Percentiles rank a stretch among this genome's conserved stretches.
These are phyloP conservation scores for Lepidurus couesii DNA, from an alignment of 1,140 invertebrate genomes.

Conservation along the genomic window DNA sequence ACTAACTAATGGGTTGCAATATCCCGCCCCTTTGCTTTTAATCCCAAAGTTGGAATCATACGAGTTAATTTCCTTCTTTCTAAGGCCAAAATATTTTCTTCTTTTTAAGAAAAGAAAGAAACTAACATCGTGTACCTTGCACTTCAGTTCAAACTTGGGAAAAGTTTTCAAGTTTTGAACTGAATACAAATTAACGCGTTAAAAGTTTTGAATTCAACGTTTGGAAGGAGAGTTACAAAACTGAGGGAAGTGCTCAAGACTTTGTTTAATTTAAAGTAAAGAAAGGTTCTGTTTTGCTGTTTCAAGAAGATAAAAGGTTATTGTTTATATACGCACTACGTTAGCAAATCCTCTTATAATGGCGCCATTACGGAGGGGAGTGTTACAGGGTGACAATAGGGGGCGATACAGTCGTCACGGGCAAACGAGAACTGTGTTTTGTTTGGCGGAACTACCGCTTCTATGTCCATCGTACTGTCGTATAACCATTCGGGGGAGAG, in stretches of 20 bases:
- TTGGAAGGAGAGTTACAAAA: too few species aligned
- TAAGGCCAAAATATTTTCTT: too few species aligned
- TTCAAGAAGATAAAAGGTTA: background rate
- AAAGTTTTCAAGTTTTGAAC: too few species aligned
- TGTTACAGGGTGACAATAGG: background rate
- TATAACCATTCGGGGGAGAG: background rate
- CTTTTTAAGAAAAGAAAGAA: too few species aligned
- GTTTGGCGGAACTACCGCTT: background rate
- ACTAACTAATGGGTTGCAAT: background rate
- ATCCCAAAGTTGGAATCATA: background rate
- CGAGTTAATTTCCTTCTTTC: background rate
- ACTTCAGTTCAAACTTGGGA: too few species aligned
- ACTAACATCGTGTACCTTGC: too few species aligned
- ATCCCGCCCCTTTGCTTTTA: background rate
- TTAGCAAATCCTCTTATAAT: background rate
- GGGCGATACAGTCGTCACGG: background rate
- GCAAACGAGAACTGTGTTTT: background rate
- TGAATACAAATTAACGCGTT: too few species aligned
- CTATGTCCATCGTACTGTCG: background rate
- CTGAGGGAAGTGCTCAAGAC: too few species aligned
- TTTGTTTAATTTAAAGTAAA: too few species aligned
- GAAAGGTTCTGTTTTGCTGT: too few species aligned
- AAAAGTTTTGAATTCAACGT: too few species aligned
- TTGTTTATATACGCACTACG: background rate
- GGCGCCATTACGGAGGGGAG: background rate